phyloP scores from a whole-genome alignment of 2,888 invertebrate species.

The Dicyrtomina minuta region DNA sequence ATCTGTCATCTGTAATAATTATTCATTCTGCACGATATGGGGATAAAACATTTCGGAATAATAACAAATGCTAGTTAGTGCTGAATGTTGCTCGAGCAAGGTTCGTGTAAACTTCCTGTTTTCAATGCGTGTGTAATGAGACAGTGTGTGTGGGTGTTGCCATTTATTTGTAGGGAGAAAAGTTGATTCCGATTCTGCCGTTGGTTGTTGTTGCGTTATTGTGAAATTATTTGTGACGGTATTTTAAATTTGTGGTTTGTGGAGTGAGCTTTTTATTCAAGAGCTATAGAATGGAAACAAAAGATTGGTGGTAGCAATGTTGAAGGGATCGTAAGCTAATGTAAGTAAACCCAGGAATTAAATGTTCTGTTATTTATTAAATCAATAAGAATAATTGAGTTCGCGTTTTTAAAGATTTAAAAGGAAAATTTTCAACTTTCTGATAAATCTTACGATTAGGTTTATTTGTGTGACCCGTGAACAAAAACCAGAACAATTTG shows the following conservation, averaged over 20 bases:
- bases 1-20: neutral
- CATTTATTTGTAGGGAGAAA: too few relatives aligned
- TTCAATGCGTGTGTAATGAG: neutral
- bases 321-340: slow-evolving; percentile 20
- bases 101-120: too few relatives aligned
- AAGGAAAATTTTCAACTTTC: neutral
- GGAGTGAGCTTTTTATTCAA: slow-evolving; percentile 16
- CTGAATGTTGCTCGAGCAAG: too few relatives aligned
- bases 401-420: slow-evolving; percentile 16
- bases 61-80: neutral
- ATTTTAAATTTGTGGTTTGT: slow-evolving; percentile 18
- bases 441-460: neutral
- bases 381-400: slow-evolving; percentile 32
- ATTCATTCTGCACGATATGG: neutral
- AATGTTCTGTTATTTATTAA: slow-evolving; percentile 33
- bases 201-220: neutral
- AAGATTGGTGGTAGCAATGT: slow-evolving; percentile 9
- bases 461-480: neutral
- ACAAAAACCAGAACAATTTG: neutral
- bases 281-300: neutral
- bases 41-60: neutral
- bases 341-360: slow-evolving; percentile 21
- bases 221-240: neutral
- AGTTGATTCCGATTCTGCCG: neutral
- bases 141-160: neutral